These are phyloP conservation scores for Thymelicus acteon DNA, from an alignment of 2,888 invertebrate genomes.

Conservation along the genomic window DNA sequence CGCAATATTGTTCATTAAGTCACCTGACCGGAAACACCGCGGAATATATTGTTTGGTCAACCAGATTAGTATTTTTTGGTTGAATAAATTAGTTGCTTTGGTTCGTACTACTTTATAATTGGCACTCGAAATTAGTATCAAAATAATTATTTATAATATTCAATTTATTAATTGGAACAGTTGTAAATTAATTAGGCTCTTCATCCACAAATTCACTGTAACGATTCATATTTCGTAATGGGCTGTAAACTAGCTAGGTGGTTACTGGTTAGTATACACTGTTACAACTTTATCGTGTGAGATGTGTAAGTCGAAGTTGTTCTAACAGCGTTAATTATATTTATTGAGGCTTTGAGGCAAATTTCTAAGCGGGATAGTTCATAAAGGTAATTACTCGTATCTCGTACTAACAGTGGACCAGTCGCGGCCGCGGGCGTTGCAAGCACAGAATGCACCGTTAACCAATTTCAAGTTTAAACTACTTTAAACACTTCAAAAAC, in stretches of 20 bases:
- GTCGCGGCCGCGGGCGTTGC: conserved; percentile 56
- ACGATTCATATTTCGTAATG: no score
- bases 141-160: background rate
- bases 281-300: conserved; percentile 11
- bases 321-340: conserved; percentile 60
- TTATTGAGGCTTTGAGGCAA: conserved; percentile 70
- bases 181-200: no score
- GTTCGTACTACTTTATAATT: background rate
- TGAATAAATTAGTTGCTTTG: conserved; percentile 1
- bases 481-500: conserved; percentile 77
- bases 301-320: conserved; percentile 29
- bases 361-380: conserved; percentile 75
- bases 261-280: no score
- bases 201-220: no score
- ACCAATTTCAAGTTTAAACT: conserved; percentile 78
- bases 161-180: no score
- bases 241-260: no score
- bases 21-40: conserved; percentile 17
- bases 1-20: conserved; percentile 17
- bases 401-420: conserved; percentile 57
- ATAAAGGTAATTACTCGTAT: conserved; percentile 75
- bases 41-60: conserved; percentile 24
- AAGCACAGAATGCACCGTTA: conserved; percentile 74
- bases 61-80: conserved; percentile 7
- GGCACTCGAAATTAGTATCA: background rate